These are phyloP conservation scores for Thalassoma bifasciatum DNA, from an alignment of 2,113 vertebrate species.

Conservation along the genomic window DNA sequence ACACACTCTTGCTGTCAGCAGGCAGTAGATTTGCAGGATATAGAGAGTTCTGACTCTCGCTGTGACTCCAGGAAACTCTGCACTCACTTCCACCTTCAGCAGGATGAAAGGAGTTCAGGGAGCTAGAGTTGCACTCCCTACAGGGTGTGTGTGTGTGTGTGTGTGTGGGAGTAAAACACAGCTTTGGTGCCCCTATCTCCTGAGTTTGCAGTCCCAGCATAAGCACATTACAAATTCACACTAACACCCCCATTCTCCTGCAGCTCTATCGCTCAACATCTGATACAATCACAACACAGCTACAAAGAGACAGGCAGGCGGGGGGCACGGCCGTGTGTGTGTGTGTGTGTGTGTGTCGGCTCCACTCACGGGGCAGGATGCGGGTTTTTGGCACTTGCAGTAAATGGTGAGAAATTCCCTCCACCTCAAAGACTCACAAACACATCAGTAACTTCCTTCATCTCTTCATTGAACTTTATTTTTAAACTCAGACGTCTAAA, in stretches of 20 bases:
- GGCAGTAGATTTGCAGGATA: slow-evolving; percentile 90
- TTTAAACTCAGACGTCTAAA: slow-evolving; percentile 57
- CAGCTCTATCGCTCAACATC: slow-evolving; percentile 65
- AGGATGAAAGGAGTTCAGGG: slow-evolving; percentile 93
- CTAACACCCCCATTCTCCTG: slow-evolving; percentile 56
- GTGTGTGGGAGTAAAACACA: slow-evolving; percentile 70
- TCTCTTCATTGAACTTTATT: slow-evolving; percentile 49
- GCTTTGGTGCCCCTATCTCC: slow-evolving; percentile 95
- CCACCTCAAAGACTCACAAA: slow-evolving; percentile 67
- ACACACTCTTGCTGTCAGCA: slow-evolving; percentile 22
- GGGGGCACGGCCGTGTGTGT: slow-evolving; percentile 61
- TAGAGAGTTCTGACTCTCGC: slow-evolving; percentile 94
- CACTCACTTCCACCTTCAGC: slow-evolving; percentile 91
- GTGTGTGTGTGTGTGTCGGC: slow-evolving; percentile 24
- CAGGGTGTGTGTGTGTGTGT: slow-evolving; percentile 54
- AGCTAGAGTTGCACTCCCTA: slow-evolving; percentile 92
- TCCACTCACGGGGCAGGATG: slow-evolving; percentile 76
- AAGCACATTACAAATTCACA: slow-evolving; percentile 87
- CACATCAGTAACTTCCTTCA: slow-evolving; percentile 43
- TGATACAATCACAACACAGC: slow-evolving; percentile 80
- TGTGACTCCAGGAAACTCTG: slow-evolving; percentile 98
- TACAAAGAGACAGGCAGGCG: slow-evolving; percentile 73
- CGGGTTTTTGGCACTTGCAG: slow-evolving; percentile 60
- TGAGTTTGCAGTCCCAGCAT: slow-evolving; percentile 81
- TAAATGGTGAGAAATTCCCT: slow-evolving; percentile 80